phyloP scores from a whole-genome alignment of 1,140 invertebrate genomes.

The Solen grandis region DNA sequence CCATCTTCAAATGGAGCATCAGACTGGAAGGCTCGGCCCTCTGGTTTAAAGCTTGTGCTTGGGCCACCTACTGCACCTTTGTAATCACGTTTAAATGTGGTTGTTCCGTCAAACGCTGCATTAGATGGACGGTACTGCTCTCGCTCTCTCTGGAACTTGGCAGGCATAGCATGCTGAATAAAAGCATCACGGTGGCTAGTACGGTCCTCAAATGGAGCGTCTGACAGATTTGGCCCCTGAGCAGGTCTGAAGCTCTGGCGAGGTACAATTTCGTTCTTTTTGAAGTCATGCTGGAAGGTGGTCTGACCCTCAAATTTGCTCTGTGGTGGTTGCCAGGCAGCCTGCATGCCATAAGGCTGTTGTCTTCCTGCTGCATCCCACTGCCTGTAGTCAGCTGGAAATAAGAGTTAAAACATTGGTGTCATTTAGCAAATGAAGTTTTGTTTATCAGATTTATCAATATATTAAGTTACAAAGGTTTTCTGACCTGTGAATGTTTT shows the following conservation, averaged over 20 bases:
- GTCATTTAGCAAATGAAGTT: not conserved
- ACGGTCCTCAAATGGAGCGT: constrained; percentile 77
- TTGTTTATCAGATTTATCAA: not conserved
- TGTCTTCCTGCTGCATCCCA: constrained; percentile 73
- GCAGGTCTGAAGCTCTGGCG: constrained; percentile 74
- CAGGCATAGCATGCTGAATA: constrained; percentile 75
- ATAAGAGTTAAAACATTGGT: not conserved
- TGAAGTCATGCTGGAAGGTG: constrained; percentile 78
- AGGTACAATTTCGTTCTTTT: constrained; percentile 68
- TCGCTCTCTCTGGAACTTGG: constrained; percentile 64
- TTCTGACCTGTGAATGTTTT: no score
- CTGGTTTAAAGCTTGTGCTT: constrained; percentile 73
- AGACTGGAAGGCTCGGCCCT: constrained; percentile 70
- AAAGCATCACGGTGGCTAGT: constrained; percentile 79
- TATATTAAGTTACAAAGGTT: no score
- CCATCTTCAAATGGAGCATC: constrained; percentile 76
- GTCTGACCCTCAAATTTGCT: constrained; percentile 76
- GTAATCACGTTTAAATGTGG: constrained; percentile 79
- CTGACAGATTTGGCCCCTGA: constrained; percentile 73
- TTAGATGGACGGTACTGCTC: constrained; percentile 69
- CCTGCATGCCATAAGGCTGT: constrained; percentile 62
- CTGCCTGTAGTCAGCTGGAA: constrained; percentile 79
- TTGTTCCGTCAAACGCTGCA: constrained; percentile 76
- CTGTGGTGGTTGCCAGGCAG: constrained; percentile 72
- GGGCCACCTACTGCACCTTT: constrained; percentile 69